A percentile compares a stretch with the other conserved stretches of the same genome.
Conservation (phyloP, 2,888 invertebrate species). For the Erebia epiphron region DNA sequence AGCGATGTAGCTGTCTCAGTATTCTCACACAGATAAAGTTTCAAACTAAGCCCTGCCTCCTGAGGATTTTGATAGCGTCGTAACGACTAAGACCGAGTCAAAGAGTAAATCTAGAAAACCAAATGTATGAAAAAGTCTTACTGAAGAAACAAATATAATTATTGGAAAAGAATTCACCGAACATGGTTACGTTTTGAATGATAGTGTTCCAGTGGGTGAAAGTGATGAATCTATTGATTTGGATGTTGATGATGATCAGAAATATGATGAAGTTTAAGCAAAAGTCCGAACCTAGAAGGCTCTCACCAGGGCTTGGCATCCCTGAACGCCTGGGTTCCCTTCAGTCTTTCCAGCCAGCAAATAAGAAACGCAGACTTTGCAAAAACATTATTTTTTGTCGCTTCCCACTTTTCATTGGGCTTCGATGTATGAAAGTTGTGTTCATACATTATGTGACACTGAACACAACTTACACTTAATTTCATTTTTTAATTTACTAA, state of each 20-base stretch:
- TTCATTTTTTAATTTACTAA: conserved; percentile 38
- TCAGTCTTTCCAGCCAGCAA: conserved; percentile 82
- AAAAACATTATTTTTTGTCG: conserved; percentile 76
- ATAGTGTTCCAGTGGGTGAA: conserved; percentile 37
- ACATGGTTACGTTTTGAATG: conserved; percentile 40
- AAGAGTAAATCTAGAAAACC: conserved; percentile 44
- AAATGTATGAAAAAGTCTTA: conserved; percentile 45
- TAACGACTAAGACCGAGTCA: conserved; percentile 45
- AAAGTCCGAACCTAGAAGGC: conserved; percentile 81
- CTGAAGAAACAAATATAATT: conserved; percentile 42
- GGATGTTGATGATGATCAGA: conserved; percentile 54
- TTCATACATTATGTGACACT: conserved; percentile 40
- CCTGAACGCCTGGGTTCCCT: conserved; percentile 82
- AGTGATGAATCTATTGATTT: conserved; percentile 49
- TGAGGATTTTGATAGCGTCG: conserved; percentile 67
- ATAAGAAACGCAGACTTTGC: conserved; percentile 82
- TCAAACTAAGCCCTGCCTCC: conserved; percentile 75
- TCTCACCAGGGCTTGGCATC: conserved; percentile 84
- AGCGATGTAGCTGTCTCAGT: conserved; percentile 65
- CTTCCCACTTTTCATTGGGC: conserved; percentile 59
- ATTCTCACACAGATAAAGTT: conserved; percentile 52
- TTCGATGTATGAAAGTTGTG: conserved; percentile 53
- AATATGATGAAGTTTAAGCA: conserved; percentile 68
- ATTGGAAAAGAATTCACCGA: conserved; percentile 42
- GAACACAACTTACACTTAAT: conserved; percentile 48